Conservation (phyloP, 2,113 vertebrate genomes). For the Pygoscelis antarcticus region DNA sequence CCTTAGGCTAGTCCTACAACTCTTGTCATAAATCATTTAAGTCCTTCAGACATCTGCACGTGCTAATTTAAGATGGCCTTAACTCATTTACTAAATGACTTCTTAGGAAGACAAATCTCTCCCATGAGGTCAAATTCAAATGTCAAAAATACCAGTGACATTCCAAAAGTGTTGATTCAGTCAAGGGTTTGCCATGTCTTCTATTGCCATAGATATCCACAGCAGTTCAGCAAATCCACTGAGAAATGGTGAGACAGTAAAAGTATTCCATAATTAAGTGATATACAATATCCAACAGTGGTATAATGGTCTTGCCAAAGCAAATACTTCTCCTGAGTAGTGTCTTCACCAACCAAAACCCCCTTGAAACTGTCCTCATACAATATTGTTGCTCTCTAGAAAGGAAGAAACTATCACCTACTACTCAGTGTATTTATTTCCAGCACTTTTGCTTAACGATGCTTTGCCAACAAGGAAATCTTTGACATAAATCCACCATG, state of each 20-base stretch:
- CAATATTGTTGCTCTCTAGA: not conserved
- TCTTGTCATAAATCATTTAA: constrained; percentile 27
- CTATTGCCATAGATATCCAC: not conserved
- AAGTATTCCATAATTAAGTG: not conserved
- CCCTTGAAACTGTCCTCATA: not conserved
- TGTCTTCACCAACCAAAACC: not conserved
- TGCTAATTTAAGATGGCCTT: constrained; percentile 40
- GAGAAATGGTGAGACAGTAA: not conserved
- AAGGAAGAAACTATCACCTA: not conserved
- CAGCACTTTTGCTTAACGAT: not conserved
- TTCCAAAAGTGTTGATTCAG: not conserved
- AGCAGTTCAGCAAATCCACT: not conserved
- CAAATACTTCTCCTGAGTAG: not conserved
- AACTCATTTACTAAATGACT: constrained; percentile 23
- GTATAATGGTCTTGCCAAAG: not conserved
- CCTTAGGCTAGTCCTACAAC: not conserved
- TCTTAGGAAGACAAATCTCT: constrained; percentile 21
- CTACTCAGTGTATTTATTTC: not conserved
- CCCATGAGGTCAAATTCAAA: not conserved
- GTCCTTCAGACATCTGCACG: not conserved
- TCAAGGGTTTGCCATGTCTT: not conserved
- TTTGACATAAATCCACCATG: not conserved
- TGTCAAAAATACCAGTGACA: not conserved
- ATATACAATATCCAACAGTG: not conserved
- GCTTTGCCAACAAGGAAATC: not conserved